A percentile compares a stretch with the other conserved stretches of the same genome.
Conservation (phyloP, 2,113 vertebrate genomes). For the Neopipo cinnamomea region DNA sequence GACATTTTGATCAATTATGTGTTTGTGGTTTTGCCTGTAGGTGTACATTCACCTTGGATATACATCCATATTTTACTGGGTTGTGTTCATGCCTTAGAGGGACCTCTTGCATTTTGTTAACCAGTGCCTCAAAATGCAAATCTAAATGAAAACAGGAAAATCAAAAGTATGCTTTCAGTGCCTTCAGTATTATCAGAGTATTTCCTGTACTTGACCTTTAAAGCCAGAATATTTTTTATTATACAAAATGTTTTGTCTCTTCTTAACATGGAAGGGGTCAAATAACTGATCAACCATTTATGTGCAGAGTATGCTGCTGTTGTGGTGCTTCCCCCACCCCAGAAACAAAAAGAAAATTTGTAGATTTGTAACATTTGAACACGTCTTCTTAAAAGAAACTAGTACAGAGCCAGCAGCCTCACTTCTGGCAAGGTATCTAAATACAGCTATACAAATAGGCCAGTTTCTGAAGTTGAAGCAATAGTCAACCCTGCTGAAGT, state of each 20-base stretch:
- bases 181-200: background rate
- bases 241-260: background rate
- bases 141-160: background rate
- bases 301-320: background rate
- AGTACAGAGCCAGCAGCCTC: background rate
- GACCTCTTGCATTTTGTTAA: background rate
- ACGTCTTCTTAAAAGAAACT: background rate
- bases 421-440: constrained; percentile 21
- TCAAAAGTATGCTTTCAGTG: background rate
- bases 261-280: background rate
- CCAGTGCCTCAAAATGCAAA: background rate
- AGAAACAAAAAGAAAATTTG: background rate
- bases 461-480: constrained; percentile 17
- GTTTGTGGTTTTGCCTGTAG: background rate
- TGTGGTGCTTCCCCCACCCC: background rate
- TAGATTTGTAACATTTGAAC: background rate
- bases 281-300: background rate
- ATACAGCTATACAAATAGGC: constrained; percentile 13
- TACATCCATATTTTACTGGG: background rate
- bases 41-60: background rate
- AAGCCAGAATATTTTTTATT: background rate
- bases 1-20: background rate
- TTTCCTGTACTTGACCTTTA: background rate
- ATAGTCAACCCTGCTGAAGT: background rate
- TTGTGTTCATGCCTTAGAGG: background rate